Percentiles rank a stretch among this genome's conserved stretches.
Conservation (phyloP, 2,113 vertebrate genomes). For the Echinops telfairi region DNA sequence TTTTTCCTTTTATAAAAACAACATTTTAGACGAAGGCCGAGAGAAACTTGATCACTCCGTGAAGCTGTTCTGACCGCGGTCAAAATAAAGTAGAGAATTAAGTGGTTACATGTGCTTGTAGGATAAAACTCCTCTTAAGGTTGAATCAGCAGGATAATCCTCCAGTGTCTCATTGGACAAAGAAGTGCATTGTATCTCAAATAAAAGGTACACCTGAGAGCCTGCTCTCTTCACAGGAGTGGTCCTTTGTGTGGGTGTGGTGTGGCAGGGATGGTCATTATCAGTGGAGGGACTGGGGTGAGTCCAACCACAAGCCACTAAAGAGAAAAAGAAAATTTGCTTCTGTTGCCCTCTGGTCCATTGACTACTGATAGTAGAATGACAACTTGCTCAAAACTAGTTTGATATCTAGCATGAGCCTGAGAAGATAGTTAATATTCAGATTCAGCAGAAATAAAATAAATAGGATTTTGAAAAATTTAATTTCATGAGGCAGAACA, state of each 20-base stretch:
- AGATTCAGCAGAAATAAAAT: not conserved
- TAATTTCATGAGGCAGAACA: not conserved
- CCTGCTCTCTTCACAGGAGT: not conserved
- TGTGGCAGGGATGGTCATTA: not conserved
- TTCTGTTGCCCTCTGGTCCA: not conserved
- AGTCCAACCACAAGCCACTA: not conserved
- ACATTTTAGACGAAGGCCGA: constrained; percentile 50
- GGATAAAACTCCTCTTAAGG: constrained; percentile 56
- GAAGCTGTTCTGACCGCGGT: constrained; percentile 70
- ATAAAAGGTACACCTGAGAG: constrained; percentile 28
- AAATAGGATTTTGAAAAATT: not conserved
- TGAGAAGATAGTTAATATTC: not conserved
- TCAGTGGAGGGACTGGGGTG: not conserved
- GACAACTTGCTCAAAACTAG: not conserved
- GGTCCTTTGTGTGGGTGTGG: not conserved
- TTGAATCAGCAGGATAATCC: constrained; percentile 49
- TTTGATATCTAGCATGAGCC: not conserved
- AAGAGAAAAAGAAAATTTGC: not conserved
- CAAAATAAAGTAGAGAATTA: constrained; percentile 75
- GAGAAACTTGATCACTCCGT: constrained; percentile 71
- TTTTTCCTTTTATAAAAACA: not conserved
- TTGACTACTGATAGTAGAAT: constrained; percentile 4
- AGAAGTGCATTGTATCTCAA: constrained; percentile 61
- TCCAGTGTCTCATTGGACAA: constrained; percentile 67
- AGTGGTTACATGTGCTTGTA: constrained; percentile 75